phyloP scores from a whole-genome alignment of 2,113 vertebrate species.

The Irena cyanogastra region DNA sequence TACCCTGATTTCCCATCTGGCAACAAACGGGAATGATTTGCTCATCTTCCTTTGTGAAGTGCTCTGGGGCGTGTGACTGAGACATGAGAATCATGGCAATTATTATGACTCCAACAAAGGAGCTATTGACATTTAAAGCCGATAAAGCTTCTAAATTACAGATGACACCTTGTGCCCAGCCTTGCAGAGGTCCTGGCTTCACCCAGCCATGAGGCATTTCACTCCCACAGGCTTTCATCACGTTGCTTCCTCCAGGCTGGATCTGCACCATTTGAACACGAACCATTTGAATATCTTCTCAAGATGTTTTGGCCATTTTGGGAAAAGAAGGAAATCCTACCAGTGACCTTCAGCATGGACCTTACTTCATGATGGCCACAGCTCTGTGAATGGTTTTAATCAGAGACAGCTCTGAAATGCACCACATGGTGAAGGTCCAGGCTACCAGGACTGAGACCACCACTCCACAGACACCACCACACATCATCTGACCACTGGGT shows the following conservation, averaged over 20 bases:
- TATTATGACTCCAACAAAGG: constrained; percentile 30
- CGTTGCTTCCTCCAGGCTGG: background rate
- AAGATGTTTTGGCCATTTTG: background rate
- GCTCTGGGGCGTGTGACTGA: background rate
- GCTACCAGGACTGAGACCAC: background rate
- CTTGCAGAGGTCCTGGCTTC: background rate
- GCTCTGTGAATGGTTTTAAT: background rate
- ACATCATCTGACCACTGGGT: background rate
- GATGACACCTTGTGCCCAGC: background rate
- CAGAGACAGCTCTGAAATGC: background rate
- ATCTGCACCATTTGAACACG: background rate
- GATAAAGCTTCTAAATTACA: constrained; percentile 14
- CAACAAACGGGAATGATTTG: background rate
- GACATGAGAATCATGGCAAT: constrained; percentile 11
- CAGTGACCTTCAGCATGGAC: rapidly evolving
- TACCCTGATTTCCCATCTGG: background rate
- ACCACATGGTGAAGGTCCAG: background rate
- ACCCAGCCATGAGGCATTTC: background rate
- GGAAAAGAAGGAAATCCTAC: background rate
- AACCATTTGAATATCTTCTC: background rate
- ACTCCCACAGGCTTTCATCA: background rate
- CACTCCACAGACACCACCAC: background rate
- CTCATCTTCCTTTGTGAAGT: background rate
- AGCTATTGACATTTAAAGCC: constrained; percentile 20
- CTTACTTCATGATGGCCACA: background rate